Evolutionary conservation across 2,797 vertebrate species (phyloP).

Genomic region (Ptychadena robeensis): DNA sequence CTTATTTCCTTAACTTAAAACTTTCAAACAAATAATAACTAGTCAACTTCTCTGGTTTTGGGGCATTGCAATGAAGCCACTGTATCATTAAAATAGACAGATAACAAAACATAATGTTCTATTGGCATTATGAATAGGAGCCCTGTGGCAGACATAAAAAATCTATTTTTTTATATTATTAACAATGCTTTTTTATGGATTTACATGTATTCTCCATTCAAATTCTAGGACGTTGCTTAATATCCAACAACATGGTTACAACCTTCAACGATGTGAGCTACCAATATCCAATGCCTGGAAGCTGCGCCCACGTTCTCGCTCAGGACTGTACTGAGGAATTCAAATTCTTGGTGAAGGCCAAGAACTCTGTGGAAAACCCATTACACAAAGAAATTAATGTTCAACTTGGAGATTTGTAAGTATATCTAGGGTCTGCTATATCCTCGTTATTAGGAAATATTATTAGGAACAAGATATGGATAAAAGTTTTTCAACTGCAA

Average conservation of each 20-base stretch:
- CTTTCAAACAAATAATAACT: too few species aligned
- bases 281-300: constrained; percentile 74
- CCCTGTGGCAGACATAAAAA: too few species aligned
- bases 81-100: too few species aligned
- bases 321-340: constrained; percentile 81
- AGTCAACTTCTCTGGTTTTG: too few species aligned
- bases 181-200: not conserved
- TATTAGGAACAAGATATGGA: too few species aligned
- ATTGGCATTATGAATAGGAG: too few species aligned
- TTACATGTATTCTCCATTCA: not conserved
- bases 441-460: too few species aligned
- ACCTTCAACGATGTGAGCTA: constrained; percentile 73
- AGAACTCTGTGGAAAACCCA: constrained; percentile 67
- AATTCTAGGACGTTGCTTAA: constrained; percentile 67
- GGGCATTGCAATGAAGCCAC: too few species aligned
- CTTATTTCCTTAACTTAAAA: too few species aligned
- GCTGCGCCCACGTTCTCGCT: constrained; percentile 80
- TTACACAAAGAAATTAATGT: constrained; percentile 74
- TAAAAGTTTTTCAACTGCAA: too few species aligned
- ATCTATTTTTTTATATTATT: too few species aligned
- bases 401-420: constrained; percentile 78
- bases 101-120: too few species aligned
- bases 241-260: constrained; percentile 64
- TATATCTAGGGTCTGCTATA: constrained; percentile 15
- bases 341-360: constrained; percentile 82